These are phyloP conservation scores for Eublepharis macularius DNA, from an alignment of 2,113 vertebrate genomes.

Conservation along the genomic window DNA sequence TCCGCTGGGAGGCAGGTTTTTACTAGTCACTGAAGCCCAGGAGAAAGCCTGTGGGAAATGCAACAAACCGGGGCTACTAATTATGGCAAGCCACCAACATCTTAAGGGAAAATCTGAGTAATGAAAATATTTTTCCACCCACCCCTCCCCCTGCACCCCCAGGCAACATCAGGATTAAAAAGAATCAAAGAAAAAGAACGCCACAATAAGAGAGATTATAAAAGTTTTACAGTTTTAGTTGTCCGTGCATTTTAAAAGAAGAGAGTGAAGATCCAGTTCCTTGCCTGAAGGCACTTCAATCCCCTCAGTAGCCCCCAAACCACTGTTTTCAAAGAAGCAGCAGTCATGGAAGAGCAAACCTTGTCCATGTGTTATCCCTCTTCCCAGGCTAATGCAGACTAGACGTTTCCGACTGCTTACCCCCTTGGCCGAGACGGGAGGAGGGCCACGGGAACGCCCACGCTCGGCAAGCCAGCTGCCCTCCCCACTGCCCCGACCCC, in stretches of 20 bases:
- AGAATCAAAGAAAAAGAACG: conserved; percentile 58
- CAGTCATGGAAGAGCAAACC: not conserved
- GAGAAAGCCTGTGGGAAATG: conserved; percentile 93
- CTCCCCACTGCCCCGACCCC: not conserved
- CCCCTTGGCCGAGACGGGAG: not conserved
- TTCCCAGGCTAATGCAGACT: not conserved
- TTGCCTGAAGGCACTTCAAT: conserved; percentile 25
- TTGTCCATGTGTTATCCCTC: not conserved
- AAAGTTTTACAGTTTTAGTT: conserved; percentile 50
- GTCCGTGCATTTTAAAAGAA: rapidly evolving
- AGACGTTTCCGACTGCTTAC: not conserved
- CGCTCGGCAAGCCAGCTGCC: too few relatives aligned
- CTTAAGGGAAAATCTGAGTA: conserved; percentile 70
- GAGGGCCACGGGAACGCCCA: not conserved
- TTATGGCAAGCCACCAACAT: conserved; percentile 79
- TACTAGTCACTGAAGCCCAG: conserved; percentile 99
- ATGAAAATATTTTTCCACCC: conserved; percentile 68
- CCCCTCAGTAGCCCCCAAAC: conserved; percentile 5
- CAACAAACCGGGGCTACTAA: conserved; percentile 84
- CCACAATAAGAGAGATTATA: conserved; percentile 54
- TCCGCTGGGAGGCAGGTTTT: conserved; percentile 97
- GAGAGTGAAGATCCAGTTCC: conserved; percentile 17
- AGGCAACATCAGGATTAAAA: conserved; percentile 59
- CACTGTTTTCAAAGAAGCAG: not conserved
- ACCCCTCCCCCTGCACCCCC: too few relatives aligned